A percentile compares a stretch with the other conserved stretches of the same genome.
These are phyloP conservation scores for Lacerta bilineata DNA, from an alignment of 2,797 vertebrate species.

Conservation along the genomic window DNA sequence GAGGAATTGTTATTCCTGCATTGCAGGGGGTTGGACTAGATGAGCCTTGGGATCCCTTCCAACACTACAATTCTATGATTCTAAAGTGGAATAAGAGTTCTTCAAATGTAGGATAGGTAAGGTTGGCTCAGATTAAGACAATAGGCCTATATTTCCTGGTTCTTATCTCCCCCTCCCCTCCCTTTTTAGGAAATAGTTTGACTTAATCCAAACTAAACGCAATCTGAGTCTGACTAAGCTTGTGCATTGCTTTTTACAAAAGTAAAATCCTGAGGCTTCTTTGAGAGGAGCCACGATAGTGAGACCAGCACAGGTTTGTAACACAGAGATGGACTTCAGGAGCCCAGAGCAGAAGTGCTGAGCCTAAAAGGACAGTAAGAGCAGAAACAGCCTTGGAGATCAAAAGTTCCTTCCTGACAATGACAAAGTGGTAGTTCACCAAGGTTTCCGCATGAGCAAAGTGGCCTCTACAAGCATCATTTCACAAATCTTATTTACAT, in stretches of 20 bases:
- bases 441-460: constrained; percentile 38
- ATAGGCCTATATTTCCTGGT: background rate
- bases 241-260: background rate
- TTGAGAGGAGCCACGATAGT: background rate
- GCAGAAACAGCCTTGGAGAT: background rate
- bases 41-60: no score
- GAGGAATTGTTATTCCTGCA: no score
- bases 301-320: background rate
- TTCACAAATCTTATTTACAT: constrained; percentile 48
- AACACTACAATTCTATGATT: no score
- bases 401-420: background rate
- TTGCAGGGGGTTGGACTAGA: no score
- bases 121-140: background rate
- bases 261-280: background rate
- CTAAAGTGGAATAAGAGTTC: no score
- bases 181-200: background rate
- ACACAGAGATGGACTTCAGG: background rate
- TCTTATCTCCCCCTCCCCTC: no score
- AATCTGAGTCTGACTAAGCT: background rate
- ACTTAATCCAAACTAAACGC: background rate
- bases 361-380: no score
- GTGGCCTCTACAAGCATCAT: constrained; percentile 32
- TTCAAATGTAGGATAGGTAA: no score
- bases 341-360: background rate
- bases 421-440: constrained; percentile 24